Evolutionary conservation across 2,113 vertebrate species (phyloP).

Genomic region (Microcebus griseorufus): DNA sequence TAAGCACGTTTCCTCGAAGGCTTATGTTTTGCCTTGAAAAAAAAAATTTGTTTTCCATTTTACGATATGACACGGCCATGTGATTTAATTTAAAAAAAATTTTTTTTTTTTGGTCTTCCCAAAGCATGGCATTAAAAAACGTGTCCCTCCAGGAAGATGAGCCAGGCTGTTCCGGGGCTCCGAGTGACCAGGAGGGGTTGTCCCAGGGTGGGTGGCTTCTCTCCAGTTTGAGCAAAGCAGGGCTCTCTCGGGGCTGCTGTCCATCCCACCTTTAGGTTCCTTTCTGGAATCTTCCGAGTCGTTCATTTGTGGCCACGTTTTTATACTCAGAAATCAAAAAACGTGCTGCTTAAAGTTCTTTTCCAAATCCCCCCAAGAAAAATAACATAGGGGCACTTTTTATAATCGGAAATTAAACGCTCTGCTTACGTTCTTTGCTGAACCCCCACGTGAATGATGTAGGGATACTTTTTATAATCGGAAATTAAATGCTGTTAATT

Average conservation of each 20-base stretch:
- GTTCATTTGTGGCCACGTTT: neutral
- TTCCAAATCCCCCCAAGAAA: too few relatives aligned
- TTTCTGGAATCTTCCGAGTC: neutral
- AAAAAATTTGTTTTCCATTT: neutral
- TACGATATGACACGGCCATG: neutral
- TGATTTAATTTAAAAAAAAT: neutral
- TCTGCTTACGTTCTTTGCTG: neutral
- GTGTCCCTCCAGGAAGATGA: neutral
- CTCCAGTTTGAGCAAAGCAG: neutral
- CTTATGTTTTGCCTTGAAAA: neutral
- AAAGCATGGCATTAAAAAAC: too few relatives aligned
- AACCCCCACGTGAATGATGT: neutral
- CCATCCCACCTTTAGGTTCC: neutral
- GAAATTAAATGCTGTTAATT: neutral
- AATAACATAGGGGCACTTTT: too few relatives aligned
- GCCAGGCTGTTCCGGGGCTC: neutral
- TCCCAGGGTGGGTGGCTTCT: neutral
- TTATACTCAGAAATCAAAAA: too few relatives aligned
- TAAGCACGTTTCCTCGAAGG: neutral
- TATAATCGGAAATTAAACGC: neutral
- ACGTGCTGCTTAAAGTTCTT: too few relatives aligned
- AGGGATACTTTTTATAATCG: neutral
- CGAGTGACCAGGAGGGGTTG: fast-evolving
- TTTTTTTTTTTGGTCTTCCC: neutral
- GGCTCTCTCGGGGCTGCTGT: fast-evolving